Base-by-base conservation (phyloP, 1,140 invertebrate genomes). In the Colletes latitarsis region DNA sequence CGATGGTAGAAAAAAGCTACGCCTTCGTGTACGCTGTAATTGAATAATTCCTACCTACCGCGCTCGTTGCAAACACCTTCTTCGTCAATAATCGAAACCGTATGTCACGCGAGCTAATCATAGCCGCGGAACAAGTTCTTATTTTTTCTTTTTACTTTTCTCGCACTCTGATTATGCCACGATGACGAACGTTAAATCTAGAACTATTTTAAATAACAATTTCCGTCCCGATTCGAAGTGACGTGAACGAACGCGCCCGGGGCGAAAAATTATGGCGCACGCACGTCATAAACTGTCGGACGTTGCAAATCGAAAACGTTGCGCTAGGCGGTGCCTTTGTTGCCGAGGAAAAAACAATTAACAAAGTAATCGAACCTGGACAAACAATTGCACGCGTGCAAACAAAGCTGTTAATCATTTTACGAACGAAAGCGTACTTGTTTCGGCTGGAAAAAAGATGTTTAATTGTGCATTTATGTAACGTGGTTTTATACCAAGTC, bases 81-180 rank as follows among this genome's bases (percentile, higher is more conserved):
- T 9, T 19, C 43, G 5, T 52, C 21, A 10, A 46, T 58, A 46
- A 52, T 9, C 39, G 19, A 57, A 60, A 53, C 21, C 9, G 19
- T 43, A 0, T 70, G 14, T 41, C 46, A 17, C n/a, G 21, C 14
- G 41, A 57, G 41, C 30, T 43, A 71, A 71, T 63, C 67, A 17
- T 3, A 15, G n/a, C 17, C 15, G 57, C 5, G 17, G 30, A 60
- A 71, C 75, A 58, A 70, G 75, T 62, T 62, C 30, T 30, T 30
- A 30, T 30, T 30, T 30, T 30, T 30, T 30, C 2, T 30, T 2
- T 30, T 30, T 30, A 1, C 2, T 77, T 71, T 77, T 41, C 60
- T 62, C 67, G 71, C 67, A 77, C 30, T 77, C 67, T 77, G 57
- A 71, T 77, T 77, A n/a, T 71, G 67, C 67, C n/a, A 14, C 17